Evolutionary conservation across 2,888 invertebrate genomes (phyloP), one percentile per base, ranked within the genome.

Genomic region (Agonopterix heracliana): DNA sequence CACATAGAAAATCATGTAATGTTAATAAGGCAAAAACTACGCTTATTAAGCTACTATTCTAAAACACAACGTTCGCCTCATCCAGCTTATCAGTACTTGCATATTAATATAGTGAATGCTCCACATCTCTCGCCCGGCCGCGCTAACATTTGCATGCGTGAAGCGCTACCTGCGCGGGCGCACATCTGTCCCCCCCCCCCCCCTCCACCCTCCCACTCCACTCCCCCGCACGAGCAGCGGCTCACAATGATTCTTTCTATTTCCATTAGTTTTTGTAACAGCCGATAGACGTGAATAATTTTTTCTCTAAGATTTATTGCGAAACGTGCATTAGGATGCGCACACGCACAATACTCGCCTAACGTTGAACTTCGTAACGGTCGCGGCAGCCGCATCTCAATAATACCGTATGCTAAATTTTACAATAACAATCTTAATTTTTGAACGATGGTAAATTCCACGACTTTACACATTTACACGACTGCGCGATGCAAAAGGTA

Each of bases 91-190:
- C 26, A 26, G 26, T 7, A 26, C 26, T 26, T 26, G 26, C 5
- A 26, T 26, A 26, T 26, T 26, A 26, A 26, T 26, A 5, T 26
- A 5, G 26, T 26, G 26, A 26, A 26, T 26, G 26, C 2, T 26
- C 26, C 5, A 26, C 26, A 26, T 26, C 26, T 5, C 26, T 5
- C 26, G 26, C 26, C 17, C 26, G 26, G 5, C 17, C 26, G 13
- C 14, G 41, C 41, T 10, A 12, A 41, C 55, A 74, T 72, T 72
- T 72, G 76, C 75, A 74, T 77, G 74, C 68, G 57, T 54, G 17
- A 45, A 34, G 38, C 58, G 61, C 69, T 78, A 78, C 79, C 78
- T 77, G 80, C 73, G 70, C 68, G 53, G 59, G 57, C 68, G 71
- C 78, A 78, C 73, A 78, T 74, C 75, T 61, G 55, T 54, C 52